Conservation (phyloP, 2,113 vertebrate species). For the Suricata suricatta region DNA sequence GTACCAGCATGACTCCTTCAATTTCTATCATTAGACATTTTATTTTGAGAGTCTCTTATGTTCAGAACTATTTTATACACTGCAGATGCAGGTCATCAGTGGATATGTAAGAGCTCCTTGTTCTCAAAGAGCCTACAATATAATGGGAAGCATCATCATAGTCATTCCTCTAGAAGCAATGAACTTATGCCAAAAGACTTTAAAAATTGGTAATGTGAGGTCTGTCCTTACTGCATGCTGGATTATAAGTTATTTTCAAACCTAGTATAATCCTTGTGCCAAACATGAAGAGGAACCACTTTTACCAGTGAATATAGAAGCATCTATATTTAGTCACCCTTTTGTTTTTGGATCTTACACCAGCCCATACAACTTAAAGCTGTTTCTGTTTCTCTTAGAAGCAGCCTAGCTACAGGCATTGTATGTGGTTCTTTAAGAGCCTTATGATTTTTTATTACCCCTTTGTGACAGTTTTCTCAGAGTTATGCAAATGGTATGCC, state of each 20-base stretch:
- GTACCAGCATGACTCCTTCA: neutral
- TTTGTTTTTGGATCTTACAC: slow-evolving; percentile 75
- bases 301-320: slow-evolving; percentile 55
- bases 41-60: neutral
- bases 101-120: neutral
- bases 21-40: neutral
- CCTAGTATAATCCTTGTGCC: slow-evolving; percentile 49
- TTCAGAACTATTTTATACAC: neutral
- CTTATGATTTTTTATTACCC: slow-evolving; percentile 80
- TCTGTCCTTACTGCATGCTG: slow-evolving; percentile 27
- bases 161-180: slow-evolving; percentile 17
- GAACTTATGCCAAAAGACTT: slow-evolving; percentile 21
- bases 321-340: slow-evolving; percentile 66
- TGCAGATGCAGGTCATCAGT: neutral
- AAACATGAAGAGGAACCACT: slow-evolving; percentile 62
- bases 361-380: slow-evolving; percentile 59
- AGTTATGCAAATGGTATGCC: slow-evolving; percentile 81
- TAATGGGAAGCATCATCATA: neutral
- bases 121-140: neutral
- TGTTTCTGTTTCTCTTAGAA: slow-evolving; percentile 69
- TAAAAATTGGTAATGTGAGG: slow-evolving; percentile 11
- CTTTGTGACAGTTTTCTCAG: slow-evolving; percentile 78
- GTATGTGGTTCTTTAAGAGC: slow-evolving; percentile 69
- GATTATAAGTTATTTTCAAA: slow-evolving; percentile 70
- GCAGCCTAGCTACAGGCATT: slow-evolving; percentile 59